Base-by-base conservation (phyloP, 2,888 invertebrate species). In the Patella caerulea region DNA sequence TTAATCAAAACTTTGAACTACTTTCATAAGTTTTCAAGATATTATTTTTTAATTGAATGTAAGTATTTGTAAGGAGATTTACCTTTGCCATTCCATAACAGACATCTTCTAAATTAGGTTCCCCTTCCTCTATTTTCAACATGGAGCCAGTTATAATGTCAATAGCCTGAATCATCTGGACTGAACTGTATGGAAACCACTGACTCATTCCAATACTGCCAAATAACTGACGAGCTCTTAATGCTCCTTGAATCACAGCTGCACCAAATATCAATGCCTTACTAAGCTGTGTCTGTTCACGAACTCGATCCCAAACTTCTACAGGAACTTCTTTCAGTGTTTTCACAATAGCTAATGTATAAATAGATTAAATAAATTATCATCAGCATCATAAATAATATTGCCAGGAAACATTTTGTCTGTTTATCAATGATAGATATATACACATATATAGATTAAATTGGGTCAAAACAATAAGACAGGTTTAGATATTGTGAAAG, bases 131-230 rank as follows among this genome's bases (percentile, higher is more conserved):
- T 9, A 73, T 19, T 55, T 77, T 77, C 73, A 86, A 69, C 24
- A 83, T 72, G 24, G 76, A 71, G n/a, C 83, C 80, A 24, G 83
- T 74, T 14, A 86, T 80, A 72, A 84, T 78, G 19, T 83, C 76
- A 12, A 88, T 83, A 71, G 85, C 86, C 73, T 86, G 86, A 19
- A 81, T 77, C 15, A 86, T 75, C 81, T 87, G 85, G 14, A 84
- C 78, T 0, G 72, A 76, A 34, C 84, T 84, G 78, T 90, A 86
- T 5, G 90, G 88, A 79, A 89, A 89, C 85, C 86, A 89, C 82
- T 89, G 87, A 70, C 84, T 85, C 34, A 90, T 82, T 17, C 90
- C 91, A 34, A 88, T 86, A 56, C 88, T 83, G 34, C 91, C 91
- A 81, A 90, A 89, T 82, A 89, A 83, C 82, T 91, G 90, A 1